phyloP scores from a whole-genome alignment of 1,140 invertebrate species.

The Macrotrachela quadricornifera region DNA sequence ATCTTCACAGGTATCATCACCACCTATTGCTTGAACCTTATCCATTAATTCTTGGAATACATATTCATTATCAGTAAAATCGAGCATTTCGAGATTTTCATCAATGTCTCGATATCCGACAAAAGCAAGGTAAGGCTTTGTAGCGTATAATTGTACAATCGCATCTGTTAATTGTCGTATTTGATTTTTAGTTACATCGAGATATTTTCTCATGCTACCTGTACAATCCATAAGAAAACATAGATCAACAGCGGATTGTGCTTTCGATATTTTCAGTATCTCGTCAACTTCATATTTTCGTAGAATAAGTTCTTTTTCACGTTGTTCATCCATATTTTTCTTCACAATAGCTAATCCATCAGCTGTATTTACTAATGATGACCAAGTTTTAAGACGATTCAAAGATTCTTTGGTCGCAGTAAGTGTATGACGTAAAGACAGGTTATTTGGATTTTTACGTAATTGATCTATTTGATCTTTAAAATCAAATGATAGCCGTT shows the following conservation, averaged over 20 bases:
- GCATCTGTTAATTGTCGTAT: background rate
- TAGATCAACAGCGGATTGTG: background rate
- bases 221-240: background rate
- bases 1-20: background rate
- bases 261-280: no score
- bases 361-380: no score
- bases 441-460: no score
- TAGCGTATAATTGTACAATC: background rate
- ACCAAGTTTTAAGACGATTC: no score
- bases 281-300: no score
- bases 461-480: no score
- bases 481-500: no score
- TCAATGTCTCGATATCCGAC: background rate
- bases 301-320: no score
- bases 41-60: background rate
- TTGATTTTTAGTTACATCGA: background rate
- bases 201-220: background rate
- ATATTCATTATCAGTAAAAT: background rate
- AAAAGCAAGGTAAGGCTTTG: background rate
- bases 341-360: no score
- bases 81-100: background rate
- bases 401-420: no score
- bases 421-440: no score
- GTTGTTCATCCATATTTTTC: no score
- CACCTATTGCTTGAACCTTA: background rate